Evolutionary conservation across 2,888 invertebrate genomes (phyloP).

Genomic region (Spilosoma lubricipeda): DNA sequence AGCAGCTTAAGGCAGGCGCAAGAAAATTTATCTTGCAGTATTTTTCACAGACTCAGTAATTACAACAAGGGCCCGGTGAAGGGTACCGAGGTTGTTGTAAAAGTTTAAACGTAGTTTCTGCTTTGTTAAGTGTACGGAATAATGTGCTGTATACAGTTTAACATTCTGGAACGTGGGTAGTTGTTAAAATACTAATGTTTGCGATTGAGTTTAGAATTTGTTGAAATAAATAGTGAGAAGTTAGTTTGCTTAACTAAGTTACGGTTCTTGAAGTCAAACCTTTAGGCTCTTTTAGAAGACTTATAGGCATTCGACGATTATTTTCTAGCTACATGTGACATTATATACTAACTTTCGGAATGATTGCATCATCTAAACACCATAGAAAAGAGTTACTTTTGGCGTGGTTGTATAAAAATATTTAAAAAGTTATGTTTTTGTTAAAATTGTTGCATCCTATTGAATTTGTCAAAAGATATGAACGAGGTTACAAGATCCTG

Average conservation of each 20-base stretch:
- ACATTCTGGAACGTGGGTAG: conserved; percentile 8
- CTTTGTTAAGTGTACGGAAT: conserved; percentile 26
- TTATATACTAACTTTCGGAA: too few species aligned
- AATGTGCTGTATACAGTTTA: conserved; percentile 7
- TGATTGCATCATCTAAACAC: too few species aligned
- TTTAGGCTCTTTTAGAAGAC: neutral
- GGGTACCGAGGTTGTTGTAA: conserved; percentile 25
- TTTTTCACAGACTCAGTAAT: conserved; percentile 27
- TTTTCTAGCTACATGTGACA: too few species aligned
- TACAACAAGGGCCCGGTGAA: conserved; percentile 23
- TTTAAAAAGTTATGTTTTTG: too few species aligned
- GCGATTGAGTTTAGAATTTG: conserved; percentile 4
- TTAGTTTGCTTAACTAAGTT: neutral
- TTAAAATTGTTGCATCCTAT: neutral
- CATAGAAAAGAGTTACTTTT: too few species aligned
- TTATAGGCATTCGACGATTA: neutral
- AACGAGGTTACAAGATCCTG: neutral
- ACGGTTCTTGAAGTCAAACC: neutral
- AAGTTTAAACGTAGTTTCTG: conserved; percentile 26
- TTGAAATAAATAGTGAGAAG: neutral
- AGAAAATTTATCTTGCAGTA: conserved; percentile 12
- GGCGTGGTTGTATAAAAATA: too few species aligned
- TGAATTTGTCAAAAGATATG: neutral
- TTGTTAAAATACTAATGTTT: conserved; percentile 5
- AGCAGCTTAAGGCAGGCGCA: neutral